A percentile compares a stretch with the other conserved stretches of the same genome.
Evolutionary conservation across 1,140 invertebrate genomes (phyloP).

Genomic region (Euura saliciscinereae): DNA sequence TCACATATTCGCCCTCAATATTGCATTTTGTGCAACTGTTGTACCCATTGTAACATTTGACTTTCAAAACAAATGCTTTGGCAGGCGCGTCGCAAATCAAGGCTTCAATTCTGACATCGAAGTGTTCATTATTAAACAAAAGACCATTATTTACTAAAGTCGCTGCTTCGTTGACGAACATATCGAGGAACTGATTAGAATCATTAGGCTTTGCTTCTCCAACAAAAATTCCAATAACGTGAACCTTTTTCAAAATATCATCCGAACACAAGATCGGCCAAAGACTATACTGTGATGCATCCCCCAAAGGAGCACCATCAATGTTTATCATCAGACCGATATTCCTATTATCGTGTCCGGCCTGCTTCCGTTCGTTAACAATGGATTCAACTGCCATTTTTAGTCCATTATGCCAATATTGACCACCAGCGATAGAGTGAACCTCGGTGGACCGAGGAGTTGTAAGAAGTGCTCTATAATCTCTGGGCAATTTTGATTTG

Average conservation of each 20-base stretch:
- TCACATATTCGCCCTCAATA: slow-evolving; percentile 25
- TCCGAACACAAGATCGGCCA: slow-evolving; percentile 30
- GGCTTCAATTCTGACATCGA: slow-evolving; percentile 24
- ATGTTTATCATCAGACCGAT: slow-evolving; percentile 23
- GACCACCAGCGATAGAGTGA: neutral
- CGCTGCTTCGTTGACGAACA: slow-evolving; percentile 16
- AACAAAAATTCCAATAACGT: slow-evolving; percentile 25
- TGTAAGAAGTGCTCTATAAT: neutral
- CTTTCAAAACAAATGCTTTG: slow-evolving; percentile 39
- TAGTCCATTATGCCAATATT: slow-evolving; percentile 11
- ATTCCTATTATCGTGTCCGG: neutral
- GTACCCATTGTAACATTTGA: slow-evolving; percentile 43
- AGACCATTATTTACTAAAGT: slow-evolving; percentile 11
- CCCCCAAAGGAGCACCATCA: slow-evolving; percentile 26
- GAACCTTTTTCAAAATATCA: slow-evolving; percentile 18
- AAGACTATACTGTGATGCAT: slow-evolving; percentile 21
- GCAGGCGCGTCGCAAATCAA: slow-evolving; percentile 50
- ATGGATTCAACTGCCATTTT: neutral
- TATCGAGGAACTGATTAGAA: slow-evolving; percentile 17
- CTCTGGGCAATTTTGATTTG: slow-evolving; percentile 1
- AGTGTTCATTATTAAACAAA: neutral
- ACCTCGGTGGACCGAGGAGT: slow-evolving; percentile 11
- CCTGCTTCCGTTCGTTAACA: neutral
- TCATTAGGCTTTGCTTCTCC: slow-evolving; percentile 21
- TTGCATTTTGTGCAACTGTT: slow-evolving; percentile 43